phyloP scores from a whole-genome alignment of 1,140 invertebrate genomes.

The Heterodera schachtii region DNA sequence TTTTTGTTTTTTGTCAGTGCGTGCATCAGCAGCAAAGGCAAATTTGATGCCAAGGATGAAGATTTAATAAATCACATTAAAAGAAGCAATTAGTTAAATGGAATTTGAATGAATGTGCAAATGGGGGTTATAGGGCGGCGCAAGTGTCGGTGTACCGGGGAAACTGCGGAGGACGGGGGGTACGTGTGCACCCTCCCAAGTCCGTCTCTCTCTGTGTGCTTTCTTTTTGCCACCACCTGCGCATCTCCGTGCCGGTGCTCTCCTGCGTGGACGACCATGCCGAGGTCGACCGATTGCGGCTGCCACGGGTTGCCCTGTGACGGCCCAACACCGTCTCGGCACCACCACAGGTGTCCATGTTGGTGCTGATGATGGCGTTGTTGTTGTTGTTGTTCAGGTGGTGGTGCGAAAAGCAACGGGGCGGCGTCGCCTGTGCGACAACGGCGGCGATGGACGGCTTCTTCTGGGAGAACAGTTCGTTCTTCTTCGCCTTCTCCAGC shows the following conservation, averaged over 20 bases:
- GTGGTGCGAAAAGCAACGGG: conserved; percentile 22
- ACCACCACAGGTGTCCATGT: neutral
- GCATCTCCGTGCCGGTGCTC: neutral
- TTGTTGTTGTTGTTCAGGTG: conserved; percentile 13
- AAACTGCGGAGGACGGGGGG: too few relatives aligned
- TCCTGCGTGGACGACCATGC: neutral
- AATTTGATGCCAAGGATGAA: too few relatives aligned
- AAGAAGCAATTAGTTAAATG: too few relatives aligned
- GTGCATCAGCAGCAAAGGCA: too few relatives aligned
- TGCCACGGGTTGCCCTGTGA: too few relatives aligned
- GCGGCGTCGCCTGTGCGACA: conserved; percentile 1
- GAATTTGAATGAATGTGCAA: too few relatives aligned
- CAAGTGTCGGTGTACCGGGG: too few relatives aligned
- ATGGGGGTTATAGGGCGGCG: too few relatives aligned
- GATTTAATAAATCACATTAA: too few relatives aligned
- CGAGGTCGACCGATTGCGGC: neutral
- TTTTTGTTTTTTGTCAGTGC: too few relatives aligned
- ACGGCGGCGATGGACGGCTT: conserved; percentile 16
- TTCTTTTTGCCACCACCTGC: neutral
- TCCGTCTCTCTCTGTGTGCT: too few relatives aligned
- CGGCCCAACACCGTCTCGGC: neutral
- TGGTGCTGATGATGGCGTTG: neutral
- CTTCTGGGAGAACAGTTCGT: conserved; percentile 31
- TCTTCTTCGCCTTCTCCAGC: conserved; percentile 48
- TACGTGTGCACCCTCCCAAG: too few relatives aligned